Percentiles rank a stretch among this genome's conserved stretches.
Conservation (phyloP, 2,888 invertebrate genomes). For the Lysandra coridon region DNA sequence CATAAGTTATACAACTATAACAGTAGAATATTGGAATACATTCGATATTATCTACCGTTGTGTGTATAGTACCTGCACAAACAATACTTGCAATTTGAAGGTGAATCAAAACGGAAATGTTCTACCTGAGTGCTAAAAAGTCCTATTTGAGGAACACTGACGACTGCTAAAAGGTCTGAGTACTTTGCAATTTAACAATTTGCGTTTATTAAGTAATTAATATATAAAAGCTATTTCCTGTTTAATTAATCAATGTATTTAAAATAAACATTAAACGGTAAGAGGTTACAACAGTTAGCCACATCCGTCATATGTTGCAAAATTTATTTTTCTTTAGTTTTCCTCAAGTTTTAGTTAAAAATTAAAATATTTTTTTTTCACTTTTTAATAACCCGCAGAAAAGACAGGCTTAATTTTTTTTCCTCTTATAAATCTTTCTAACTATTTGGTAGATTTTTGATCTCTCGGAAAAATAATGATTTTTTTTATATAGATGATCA, state of each 20-base stretch:
- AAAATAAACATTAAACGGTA: slow-evolving; percentile 16
- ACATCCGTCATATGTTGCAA: neutral
- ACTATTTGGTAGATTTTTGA: no score
- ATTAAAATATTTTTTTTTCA: neutral
- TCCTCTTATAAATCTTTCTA: no score
- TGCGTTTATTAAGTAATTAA: slow-evolving; percentile 21
- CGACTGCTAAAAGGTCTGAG: neutral
- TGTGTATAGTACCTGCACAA: neutral
- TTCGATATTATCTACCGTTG: no score
- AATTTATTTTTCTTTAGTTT: neutral
- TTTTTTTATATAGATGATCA: no score
- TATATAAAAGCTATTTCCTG: neutral
- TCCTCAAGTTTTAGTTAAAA: neutral
- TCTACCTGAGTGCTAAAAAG: slow-evolving; percentile 16
- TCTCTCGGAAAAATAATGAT: no score
- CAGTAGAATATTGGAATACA: no score
- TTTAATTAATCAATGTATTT: slow-evolving; percentile 16
- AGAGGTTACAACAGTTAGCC: neutral
- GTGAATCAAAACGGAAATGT: slow-evolving; percentile 24
- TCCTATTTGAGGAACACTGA: neutral
- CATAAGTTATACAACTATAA: no score
- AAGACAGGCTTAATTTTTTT: neutral
- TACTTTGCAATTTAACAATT: neutral
- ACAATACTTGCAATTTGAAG: slow-evolving; percentile 7
- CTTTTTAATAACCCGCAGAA: neutral